phyloP scores from a whole-genome alignment of 2,113 vertebrate species.

The Ameiurus melas region DNA sequence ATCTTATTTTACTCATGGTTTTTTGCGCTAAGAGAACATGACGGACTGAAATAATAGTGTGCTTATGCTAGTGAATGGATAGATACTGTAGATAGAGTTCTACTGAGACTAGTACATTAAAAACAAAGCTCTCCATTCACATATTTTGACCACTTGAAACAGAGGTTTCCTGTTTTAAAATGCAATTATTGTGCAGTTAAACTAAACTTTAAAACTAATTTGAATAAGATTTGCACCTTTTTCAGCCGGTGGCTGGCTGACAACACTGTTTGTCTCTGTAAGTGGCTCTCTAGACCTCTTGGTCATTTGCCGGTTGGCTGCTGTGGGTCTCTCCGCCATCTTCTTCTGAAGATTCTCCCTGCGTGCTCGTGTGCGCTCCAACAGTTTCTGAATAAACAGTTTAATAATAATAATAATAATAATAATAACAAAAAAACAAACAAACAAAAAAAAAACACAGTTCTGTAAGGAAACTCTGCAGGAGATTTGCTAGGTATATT shows the following conservation, averaged over 20 bases:
- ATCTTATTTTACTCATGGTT: neutral
- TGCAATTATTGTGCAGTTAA: neutral
- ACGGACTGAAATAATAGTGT: neutral
- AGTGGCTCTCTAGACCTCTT: conserved; percentile 88
- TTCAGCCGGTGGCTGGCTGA: conserved; percentile 57
- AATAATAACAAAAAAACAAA: no score
- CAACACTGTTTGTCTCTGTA: conserved; percentile 78
- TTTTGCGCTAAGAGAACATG: neutral
- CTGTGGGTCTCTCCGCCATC: conserved; percentile 83
- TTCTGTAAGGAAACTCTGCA: neutral
- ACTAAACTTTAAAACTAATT: neutral
- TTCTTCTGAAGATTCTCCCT: conserved; percentile 96
- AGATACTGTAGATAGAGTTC: neutral
- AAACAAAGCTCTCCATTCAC: neutral
- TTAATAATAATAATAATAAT: no score
- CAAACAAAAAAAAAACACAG: neutral
- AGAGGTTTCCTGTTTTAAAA: neutral
- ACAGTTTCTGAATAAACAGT: conserved; percentile 80
- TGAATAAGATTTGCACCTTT: conserved; percentile 74
- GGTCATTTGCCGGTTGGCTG: conserved; percentile 63
- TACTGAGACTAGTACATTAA: neutral
- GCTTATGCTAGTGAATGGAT: neutral
- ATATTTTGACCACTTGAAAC: neutral
- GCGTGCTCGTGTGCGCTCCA: conserved; percentile 93
- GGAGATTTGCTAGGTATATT: no score